phyloP scores from a whole-genome alignment of 1,140 invertebrate species.

The Ceratosolen solmsi region DNA sequence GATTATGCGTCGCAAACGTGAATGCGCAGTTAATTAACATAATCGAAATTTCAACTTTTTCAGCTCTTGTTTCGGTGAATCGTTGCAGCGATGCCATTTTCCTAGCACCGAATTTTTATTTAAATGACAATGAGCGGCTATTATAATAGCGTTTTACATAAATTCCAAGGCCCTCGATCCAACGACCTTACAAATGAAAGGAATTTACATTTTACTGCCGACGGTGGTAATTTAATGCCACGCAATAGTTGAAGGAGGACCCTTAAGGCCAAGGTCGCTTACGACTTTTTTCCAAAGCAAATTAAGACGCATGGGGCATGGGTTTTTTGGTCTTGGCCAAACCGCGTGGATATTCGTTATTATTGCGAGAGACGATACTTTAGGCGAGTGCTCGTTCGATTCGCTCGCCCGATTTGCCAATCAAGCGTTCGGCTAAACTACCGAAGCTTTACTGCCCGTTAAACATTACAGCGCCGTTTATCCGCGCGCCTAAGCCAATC shows the following conservation, averaged over 20 bases:
- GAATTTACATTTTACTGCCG: background rate
- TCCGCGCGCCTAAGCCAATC: slow-evolving; percentile 10
- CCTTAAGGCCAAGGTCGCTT: background rate
- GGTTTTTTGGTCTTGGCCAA: background rate
- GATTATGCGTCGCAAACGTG: background rate
- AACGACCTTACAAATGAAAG: too few relatives aligned
- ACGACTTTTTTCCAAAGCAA: background rate
- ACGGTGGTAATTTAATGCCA: background rate
- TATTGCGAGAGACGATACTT: background rate
- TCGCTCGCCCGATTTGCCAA: background rate
- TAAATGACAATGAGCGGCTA: background rate
- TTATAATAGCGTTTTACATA: background rate
- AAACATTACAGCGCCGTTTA: slow-evolving; percentile 29
- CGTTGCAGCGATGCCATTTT: too few relatives aligned
- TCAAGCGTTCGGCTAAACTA: slow-evolving; percentile 11
- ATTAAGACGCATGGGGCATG: background rate
- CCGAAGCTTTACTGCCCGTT: slow-evolving; percentile 29
- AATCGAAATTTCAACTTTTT: background rate
- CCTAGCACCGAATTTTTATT: too few relatives aligned
- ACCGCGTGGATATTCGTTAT: background rate
- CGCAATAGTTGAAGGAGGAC: background rate
- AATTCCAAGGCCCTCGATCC: too few relatives aligned
- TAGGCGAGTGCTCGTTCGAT: slow-evolving; percentile 9
- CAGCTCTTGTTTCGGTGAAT: background rate
- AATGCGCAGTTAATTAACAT: background rate